A percentile compares a stretch with the other conserved stretches of the same genome.
Conservation (phyloP, 2,888 invertebrate genomes). For the Pogonocherus hispidulus region DNA sequence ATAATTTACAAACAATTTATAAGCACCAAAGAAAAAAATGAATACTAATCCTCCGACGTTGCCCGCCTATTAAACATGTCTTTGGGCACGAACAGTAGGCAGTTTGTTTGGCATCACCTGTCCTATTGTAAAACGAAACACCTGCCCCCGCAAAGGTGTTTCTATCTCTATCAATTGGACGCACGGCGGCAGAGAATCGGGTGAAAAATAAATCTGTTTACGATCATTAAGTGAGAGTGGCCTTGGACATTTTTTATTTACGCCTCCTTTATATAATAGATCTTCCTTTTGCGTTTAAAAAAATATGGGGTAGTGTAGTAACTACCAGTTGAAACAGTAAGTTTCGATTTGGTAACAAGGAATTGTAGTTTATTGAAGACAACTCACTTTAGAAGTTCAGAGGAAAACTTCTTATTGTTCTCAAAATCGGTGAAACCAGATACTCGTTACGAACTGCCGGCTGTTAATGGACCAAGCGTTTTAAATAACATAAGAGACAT, state of each 20-base stretch:
- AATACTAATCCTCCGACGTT: slow-evolving; percentile 4
- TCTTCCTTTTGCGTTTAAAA: no score
- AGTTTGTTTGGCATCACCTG: slow-evolving; percentile 37
- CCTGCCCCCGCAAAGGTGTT: slow-evolving; percentile 43
- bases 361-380: no score
- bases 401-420: no score
- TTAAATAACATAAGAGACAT: no score
- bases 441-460: no score
- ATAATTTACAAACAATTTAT: slow-evolving; percentile 24
- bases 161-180: slow-evolving; percentile 30
- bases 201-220: background rate
- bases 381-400: no score
- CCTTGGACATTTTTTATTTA: background rate
- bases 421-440: no score
- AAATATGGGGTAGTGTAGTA: no score
- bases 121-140: slow-evolving; percentile 35
- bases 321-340: no score
- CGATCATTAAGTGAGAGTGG: background rate
- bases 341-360: no score
- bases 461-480: no score
- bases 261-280: no score
- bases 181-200: background rate
- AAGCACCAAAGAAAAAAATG: slow-evolving; percentile 1
- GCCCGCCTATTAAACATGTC: slow-evolving; percentile 14
- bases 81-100: slow-evolving; percentile 25